Evolutionary conservation across 2,113 vertebrate species (phyloP).

Genomic region (Seriola rivoliana): DNA sequence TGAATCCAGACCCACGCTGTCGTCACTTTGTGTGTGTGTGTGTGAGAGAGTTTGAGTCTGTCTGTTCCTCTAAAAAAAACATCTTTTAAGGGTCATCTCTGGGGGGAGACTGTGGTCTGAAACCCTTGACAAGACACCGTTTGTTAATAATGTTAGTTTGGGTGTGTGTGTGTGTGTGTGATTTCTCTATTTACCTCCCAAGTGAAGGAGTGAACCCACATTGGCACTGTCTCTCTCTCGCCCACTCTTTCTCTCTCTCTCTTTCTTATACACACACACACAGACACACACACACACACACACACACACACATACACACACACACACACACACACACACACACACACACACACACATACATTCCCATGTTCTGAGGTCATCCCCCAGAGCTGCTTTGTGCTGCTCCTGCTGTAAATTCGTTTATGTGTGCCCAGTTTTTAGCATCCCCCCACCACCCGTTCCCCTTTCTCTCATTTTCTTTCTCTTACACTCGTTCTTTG

Average conservation of each 20-base stretch:
- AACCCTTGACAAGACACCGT: constrained; percentile 23
- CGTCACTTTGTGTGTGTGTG: constrained; percentile 46
- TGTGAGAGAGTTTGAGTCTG: constrained; percentile 5
- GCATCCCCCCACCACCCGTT: not conserved
- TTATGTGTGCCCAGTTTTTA: constrained; percentile 67
- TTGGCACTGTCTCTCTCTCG: constrained; percentile 22
- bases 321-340: constrained; percentile 20
- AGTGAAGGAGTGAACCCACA: constrained; percentile 43
- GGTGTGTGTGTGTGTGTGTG: not conserved
- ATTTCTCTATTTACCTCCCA: constrained; percentile 38
- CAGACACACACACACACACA: constrained; percentile 44
- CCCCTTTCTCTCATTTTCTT: constrained; percentile 21
- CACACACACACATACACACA: no score
- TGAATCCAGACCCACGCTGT: constrained; percentile 74
- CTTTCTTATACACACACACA: no score
- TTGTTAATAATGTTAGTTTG: constrained; percentile 46
- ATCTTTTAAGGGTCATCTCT: not conserved
- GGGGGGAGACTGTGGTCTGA: not conserved
- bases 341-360: constrained; percentile 57
- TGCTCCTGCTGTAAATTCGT: constrained; percentile 76
- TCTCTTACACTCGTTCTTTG: constrained; percentile 14
- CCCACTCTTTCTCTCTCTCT: not conserved
- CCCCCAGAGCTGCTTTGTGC: constrained; percentile 70
- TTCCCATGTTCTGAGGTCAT: constrained; percentile 82
- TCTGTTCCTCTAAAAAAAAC: constrained; percentile 27